Percentiles rank a stretch among this genome's conserved stretches.
These are phyloP conservation scores for Phaenicophaeus curvirostris DNA, from an alignment of 2,797 vertebrate species.

Conservation along the genomic window DNA sequence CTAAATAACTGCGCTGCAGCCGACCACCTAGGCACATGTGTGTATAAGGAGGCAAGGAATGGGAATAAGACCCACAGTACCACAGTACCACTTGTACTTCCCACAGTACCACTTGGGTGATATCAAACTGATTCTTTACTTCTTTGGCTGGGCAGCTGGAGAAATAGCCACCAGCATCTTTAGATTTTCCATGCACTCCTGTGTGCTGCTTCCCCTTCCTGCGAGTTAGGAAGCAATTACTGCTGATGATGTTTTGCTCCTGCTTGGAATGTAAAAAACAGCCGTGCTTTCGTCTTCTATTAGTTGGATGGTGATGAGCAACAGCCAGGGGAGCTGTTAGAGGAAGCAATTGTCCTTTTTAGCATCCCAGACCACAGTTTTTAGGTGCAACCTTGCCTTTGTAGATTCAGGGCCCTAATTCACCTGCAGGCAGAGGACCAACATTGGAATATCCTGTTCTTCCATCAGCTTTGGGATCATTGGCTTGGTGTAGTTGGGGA, in stretches of 20 bases:
- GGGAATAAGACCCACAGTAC: not conserved
- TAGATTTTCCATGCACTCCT: not conserved
- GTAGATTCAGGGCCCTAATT: not conserved
- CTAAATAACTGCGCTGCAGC: not conserved
- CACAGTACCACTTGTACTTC: too few relatives aligned
- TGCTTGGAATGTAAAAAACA: not conserved
- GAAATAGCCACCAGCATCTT: not conserved
- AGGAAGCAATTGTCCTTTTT: not conserved
- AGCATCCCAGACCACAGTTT: not conserved
- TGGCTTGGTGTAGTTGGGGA: not conserved
- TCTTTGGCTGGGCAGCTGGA: not conserved
- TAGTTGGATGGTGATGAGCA: not conserved
- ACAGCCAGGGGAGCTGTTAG: not conserved
- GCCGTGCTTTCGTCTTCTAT: not conserved
- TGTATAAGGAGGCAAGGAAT: not conserved
- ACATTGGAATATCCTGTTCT: fast-evolving
- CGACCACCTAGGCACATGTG: not conserved
- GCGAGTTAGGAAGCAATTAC: not conserved
- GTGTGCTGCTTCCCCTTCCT: not conserved
- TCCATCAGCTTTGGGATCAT: not conserved
- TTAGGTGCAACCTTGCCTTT: not conserved
- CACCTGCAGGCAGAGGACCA: not conserved
- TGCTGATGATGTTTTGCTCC: not conserved
- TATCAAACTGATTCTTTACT: not conserved
- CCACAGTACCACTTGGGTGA: not conserved